Base-by-base conservation (phyloP, 2,113 vertebrate genomes). In the Gobius niger region DNA sequence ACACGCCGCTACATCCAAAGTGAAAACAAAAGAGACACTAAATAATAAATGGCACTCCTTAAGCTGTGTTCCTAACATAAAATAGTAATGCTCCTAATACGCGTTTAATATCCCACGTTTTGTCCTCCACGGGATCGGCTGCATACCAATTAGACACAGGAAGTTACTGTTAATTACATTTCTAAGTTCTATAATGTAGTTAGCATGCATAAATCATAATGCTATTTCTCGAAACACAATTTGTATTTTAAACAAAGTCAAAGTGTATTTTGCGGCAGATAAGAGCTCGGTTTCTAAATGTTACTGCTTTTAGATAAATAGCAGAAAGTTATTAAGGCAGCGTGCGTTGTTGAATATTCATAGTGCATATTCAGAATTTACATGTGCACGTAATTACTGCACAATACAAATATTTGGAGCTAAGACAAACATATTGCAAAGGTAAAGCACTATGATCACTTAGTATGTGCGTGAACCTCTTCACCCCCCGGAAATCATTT, bases 141-240 rank as follows among this genome's bases (percentile, higher is more conserved):
- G 89, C 91, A 89, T 71, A 75, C 70, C 87, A 89, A 91, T 91
- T 88, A 87, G 78, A 79, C 66, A 75, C 73, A 77, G 81, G 76
- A 81, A 83, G 75, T 81, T 82, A 74, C 75, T 80, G 72, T 87
- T 92, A 90, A 90, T 91, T 92, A 84, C 82, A 87, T 91, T 90
- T 86, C 90, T 84, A 87, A 87, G 81, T 85, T 85, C 82, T 85
- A 83, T 89, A 90, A 91, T 92, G 87, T 90, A 88, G 83, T 91
- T 90, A 88, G 87, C 81, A 86, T 88, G 89, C 87, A 91, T 92
- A 89, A 90, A 91, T 91, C 89, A 92, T 82, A 86, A 89, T 90
- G 82, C 85, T 89, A 81, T 90, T 88, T 89, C 84, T 87, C 68
- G 65, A 82, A 88, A 89, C 82, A 67, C 61, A 85, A 80, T 85